Evolutionary conservation across 2,888 invertebrate species (phyloP), one percentile per base, ranked within the genome.

Genomic region (Dione juno): DNA sequence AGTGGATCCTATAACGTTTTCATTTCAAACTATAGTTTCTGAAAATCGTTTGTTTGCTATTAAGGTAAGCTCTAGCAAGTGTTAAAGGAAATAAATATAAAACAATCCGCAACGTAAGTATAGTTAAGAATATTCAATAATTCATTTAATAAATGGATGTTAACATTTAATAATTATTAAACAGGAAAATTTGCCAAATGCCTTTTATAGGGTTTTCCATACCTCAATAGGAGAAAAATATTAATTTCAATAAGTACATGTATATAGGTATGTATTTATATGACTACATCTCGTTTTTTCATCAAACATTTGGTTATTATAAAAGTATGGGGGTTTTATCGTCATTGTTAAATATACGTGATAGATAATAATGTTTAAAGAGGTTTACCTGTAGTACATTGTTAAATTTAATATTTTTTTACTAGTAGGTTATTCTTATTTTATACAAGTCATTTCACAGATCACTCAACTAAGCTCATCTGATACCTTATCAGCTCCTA

Each of bases 41-140:
- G 94, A 94, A 13, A 90, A 87, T 35, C 93, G 96, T 78, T 85
- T 95, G 0, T 96, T 95, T 81, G 94, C 95, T 68, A 94, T 96
- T 14, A 94, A 95, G 89, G 92, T 96, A 68, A 69, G 28, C 5
- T n/a, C n/a, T n/a, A n/a, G n/a, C n/a, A n/a, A n/a, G n/a, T n/a
- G n/a, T n/a, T n/a, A n/a, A n/a, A n/a, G n/a, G n/a, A n/a, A n/a
- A n/a, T n/a, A n/a, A n/a, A n/a, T n/a, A n/a, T n/a, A n/a, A n/a
- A n/a, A n/a, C n/a, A n/a, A n/a, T n/a, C n/a, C n/a, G n/a, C n/a
- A n/a, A n/a, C n/a, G n/a, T n/a, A n/a, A n/a, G n/a, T n/a, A n/a
- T n/a, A n/a, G n/a, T n/a, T n/a, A n/a, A n/a, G n/a, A n/a, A n/a
- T n/a, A n/a, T n/a, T n/a, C n/a, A n/a, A n/a, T n/a, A n/a, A n/a